A percentile compares a stretch with the other conserved stretches of the same genome.
Evolutionary conservation across 2,113 vertebrate species (phyloP).

Genomic region (Grus americana): DNA sequence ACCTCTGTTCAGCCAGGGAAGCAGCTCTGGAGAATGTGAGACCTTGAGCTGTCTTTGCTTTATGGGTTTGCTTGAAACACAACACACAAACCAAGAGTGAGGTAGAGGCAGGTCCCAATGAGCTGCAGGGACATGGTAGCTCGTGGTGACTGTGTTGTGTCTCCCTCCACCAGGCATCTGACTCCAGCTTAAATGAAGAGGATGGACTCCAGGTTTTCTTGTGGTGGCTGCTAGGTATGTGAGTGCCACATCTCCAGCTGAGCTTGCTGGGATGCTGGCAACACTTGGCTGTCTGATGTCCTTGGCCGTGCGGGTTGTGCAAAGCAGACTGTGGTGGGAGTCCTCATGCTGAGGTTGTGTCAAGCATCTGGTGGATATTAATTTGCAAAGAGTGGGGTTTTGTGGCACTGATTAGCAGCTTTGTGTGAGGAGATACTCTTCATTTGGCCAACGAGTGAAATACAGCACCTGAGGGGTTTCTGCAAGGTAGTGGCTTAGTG

Average conservation of each 20-base stretch:
- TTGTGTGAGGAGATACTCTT: background rate
- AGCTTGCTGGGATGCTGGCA: background rate
- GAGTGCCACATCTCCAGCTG: background rate
- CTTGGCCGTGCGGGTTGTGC: background rate
- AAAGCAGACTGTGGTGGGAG: background rate
- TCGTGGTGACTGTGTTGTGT: background rate
- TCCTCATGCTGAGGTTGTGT: background rate
- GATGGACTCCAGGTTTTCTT: conserved; percentile 80
- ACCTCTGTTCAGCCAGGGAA: background rate
- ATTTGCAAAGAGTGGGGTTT: background rate
- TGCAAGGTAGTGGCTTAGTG: background rate
- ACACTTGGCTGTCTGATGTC: background rate
- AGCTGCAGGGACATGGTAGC: background rate
- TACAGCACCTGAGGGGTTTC: fast-evolving
- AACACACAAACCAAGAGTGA: background rate
- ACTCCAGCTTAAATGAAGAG: conserved; percentile 72
- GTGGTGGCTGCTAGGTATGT: conserved; percentile 91
- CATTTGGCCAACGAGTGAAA: background rate
- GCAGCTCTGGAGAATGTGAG: background rate
- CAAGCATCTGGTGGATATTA: background rate
- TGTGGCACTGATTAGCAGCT: background rate
- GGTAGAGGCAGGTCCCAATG: background rate
- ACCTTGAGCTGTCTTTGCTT: background rate
- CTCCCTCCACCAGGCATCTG: conserved; percentile 74
- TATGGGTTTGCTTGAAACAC: background rate